Evolutionary conservation across 37 sponge, comb jelly and placozoan genomes (phyloP), one percentile per base, ranked within the genome.

Genomic region (Lycopodina hypogea): DNA sequence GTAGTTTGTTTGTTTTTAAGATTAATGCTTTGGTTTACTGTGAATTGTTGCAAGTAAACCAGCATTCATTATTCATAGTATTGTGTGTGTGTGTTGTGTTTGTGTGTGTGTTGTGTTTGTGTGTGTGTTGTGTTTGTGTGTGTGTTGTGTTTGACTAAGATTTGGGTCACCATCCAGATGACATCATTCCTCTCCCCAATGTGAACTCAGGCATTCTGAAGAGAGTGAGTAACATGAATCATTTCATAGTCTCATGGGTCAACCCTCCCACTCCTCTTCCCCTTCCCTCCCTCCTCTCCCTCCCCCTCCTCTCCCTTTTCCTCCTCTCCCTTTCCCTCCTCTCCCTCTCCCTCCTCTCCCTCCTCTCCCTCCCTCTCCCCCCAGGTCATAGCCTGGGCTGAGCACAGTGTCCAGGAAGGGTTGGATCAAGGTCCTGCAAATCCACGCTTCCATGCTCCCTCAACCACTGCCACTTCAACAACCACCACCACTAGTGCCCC

Each of bases 141-240:
- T 9, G 48, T 66, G 34, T 62, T 66, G 28, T 58, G 26, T 58
- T 2, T 58, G 26, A 30, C 38, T 6, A 32, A 87, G 88, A 81
- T 72, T 55, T 81, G 37, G 88, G 83, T 19, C 56, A 71, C 35
- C 50, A 75, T 15, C 66, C 67, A 35, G 77, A 69, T 48, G 88
- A 87, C 23, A 53, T 81, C 22, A 87, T 87, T 40, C 88, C 88
- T 30, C 78, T 87, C 32, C 83, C 88, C 24, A 87, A 87, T 38
- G 88, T 87, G n/a, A 59, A 61, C 70, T 51, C 81, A 0, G 50
- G 65, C 9, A 77, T 81, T 14, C 75, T 87, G 23, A 81, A 78
- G 34, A 85, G 78, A 79, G 86, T 79, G 37, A 18, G 26, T n/a
- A 29, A 12, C 8, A 40, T 9, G 50, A 30, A 53, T 4, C 11